Evolutionary conservation across 2,888 invertebrate genomes (phyloP), one percentile per base, ranked within the genome.

Genomic region (Mesorhabditis belari): DNA sequence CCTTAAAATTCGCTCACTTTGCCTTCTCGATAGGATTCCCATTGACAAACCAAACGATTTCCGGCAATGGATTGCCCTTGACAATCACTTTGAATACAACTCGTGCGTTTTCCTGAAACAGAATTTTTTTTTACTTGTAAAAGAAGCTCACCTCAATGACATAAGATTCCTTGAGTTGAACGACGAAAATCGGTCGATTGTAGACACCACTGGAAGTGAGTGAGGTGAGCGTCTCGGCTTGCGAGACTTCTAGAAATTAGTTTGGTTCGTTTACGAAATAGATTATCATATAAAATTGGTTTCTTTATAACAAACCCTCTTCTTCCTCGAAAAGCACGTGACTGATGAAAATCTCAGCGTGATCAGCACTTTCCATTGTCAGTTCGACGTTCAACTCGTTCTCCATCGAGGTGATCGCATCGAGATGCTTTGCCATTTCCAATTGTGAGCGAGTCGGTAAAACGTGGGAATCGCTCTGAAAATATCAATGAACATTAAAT

Each of bases 31-130:
- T 24, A 24, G 66, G 62, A 49, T 67, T 65, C 51, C 66, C 73
- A 54, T 71, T 70, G 2, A 67, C 44, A 25, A 65, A 63, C 75
- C 74, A 76, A 0, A 67, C 64, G 23, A 75, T 69, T 25, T 62
- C 66, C 19, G 76, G 76, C n/a, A 75, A 62, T 12, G 76, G 76
- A 49, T 70, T 66, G 5, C 76, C 76, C 28, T 64, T 64, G 56
- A 71, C 67, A 25, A 63, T 56, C n/a, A 66, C 64, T 29, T 67
- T 67, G 65, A 70, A 71, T 21, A 70, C 44, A n/a, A 55, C 60
- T 19, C 56, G 28, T n/a, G 62, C 55, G 25, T 54, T 57, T 21
- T 64, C 61, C 26, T 35, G n/a, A 35, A 35, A 35, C n/a, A 35
- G 12, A 35, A 35, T 35, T 17, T 35, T 35, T 1, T 35, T 35